Base-by-base conservation (phyloP, 1,140 invertebrate genomes). In the Nasonia longicornis region DNA sequence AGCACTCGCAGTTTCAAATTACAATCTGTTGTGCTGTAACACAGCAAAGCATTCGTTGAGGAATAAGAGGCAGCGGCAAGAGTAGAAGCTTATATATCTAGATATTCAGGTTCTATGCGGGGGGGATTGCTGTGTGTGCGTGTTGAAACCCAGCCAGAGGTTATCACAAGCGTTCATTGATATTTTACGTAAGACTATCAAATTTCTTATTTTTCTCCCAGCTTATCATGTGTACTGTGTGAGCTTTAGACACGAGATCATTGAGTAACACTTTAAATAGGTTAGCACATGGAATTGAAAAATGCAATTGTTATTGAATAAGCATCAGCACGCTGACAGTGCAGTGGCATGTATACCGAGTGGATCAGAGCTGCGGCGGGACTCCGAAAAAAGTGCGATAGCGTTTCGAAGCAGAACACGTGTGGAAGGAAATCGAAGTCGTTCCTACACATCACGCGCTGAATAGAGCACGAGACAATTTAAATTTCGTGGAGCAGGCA, bases 1-100 rank as follows among this genome's bases (percentile, higher is more conserved):
- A 48, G 2, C 48, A 71, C 58, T 78, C 22, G n/a, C 58, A 82
- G 22, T 38, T 72, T 48, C 7, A 12, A 67, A 29, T 67, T 67
- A 31, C 16, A 78, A 74, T 64, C 22, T 48, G 58, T 72, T 48
- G 8, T 11, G 26, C 70, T 82, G 75, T 70, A 79, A 82, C 22
- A 75, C 29, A 31, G 31, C 69, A 74, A 67, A 42, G 66, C 26
- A 38, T 16, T 78, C 1, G 20, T 10, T 3, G 26, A 58, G 20
- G 31, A 70, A 42, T 63, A 71, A 69, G 6, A 73, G 3, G 20
- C 10, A 71, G 22, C 29, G 66, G 22, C 29, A 12, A n/a, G 11
- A 31, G 22, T 1, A 22, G 3, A 26, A 52, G 42, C 72, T 75
- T 75, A 52, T 42, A 58, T 75, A 80, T 58, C 10, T 69, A 80